Base-by-base conservation (phyloP, 2,113 vertebrate species). In the Grantiella picta region DNA sequence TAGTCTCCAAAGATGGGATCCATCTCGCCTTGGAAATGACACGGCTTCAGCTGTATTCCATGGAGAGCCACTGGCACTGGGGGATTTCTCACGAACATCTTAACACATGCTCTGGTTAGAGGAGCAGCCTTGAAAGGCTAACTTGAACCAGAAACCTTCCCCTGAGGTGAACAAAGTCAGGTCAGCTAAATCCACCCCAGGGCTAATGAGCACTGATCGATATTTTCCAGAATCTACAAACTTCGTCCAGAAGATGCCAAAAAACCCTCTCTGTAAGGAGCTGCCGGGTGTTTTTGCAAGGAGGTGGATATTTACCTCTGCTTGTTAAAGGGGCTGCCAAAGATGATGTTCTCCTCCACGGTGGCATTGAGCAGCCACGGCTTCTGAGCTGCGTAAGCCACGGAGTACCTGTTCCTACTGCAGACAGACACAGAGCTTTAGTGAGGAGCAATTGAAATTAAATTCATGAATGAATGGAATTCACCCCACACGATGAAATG, bases 361-460 rank as follows among this genome's bases (percentile, higher is more conserved):
- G 99, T 99, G 22, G 99, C 99, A 50, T 99, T 99, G 79, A 99
- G 97, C 92, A 99, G 98, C 99, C 99, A 99, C 1, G 99, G 99
- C 96, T 99, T 99, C 96, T 99, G 99, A 80, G 99, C 98, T 57
- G 99, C 99, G 0, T 99, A 99, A 86, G 99, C 99, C 96, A 99
- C 99, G 0, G 99, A 99, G 79, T 99, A 98, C 76, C 99, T 98
- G 98, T 98, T 99, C 96, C 99, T 99, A 91, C 98, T 99, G 91
- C 8, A 93, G 94, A 95, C 50, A 68, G 42, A 49, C 27, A 83
- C 94, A 81, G 11, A 89, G 29, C 7, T 44, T 63, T 20, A 82
- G 31, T 19, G 38, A 75, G 71, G 80, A 81, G 65, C 21, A 89
- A 44, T 38, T 38, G 38, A 38, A 38, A 38, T 38, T 38, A 38